Conservation (phyloP, 2,888 invertebrate species). For the Calameuta idolon region DNA sequence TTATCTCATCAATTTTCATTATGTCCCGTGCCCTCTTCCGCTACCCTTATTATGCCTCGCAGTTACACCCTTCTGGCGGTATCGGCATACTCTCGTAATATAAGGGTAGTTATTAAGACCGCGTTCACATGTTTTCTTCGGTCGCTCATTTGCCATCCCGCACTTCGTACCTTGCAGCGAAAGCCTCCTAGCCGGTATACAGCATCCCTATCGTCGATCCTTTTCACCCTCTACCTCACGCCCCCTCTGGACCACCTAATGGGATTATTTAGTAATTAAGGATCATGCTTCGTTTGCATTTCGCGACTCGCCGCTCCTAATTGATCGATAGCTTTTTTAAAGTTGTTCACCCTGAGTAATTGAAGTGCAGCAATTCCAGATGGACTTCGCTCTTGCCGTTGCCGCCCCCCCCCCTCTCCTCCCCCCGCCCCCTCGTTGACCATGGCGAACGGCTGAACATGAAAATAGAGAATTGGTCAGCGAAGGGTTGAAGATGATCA, state of each 20-base stretch:
- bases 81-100: neutral
- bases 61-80: neutral
- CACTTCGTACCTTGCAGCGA: neutral
- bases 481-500: neutral
- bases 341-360: constrained; percentile 30
- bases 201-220: neutral
- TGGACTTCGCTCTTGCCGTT: neutral
- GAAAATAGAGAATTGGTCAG: neutral
- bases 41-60: neutral
- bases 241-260: constrained; percentile 22
- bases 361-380: neutral
- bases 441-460: neutral
- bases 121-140: constrained; percentile 53
- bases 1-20: constrained; percentile 66
- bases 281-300: constrained; percentile 39
- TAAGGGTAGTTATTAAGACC: constrained; percentile 1
- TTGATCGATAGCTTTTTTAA: constrained; percentile 54
- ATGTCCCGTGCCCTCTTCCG: constrained; percentile 40
- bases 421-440: rapidly evolving
- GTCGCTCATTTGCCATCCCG: neutral
- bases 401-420: rapidly evolving
- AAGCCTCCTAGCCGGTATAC: neutral
- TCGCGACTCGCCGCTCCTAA: constrained; percentile 40
- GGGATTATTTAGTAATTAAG: constrained; percentile 56
- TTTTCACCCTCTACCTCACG: constrained; percentile 34